Evolutionary conservation across 2,888 invertebrate species (phyloP).

Genomic region (Sinodicranocentrus sp.): DNA sequence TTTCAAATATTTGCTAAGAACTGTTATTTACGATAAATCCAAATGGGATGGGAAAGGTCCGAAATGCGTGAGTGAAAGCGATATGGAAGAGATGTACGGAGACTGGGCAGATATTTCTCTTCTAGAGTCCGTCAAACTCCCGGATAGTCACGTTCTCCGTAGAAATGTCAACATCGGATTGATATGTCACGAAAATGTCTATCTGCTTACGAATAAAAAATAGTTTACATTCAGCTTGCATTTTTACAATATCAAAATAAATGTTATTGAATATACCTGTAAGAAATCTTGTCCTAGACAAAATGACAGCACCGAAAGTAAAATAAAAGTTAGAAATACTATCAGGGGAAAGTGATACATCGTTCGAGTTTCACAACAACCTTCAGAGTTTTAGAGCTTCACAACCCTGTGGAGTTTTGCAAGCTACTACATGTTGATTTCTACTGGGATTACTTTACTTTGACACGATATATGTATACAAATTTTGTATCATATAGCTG

Average conservation of each 20-base stretch:
- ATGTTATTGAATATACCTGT: neutral
- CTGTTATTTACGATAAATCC: constrained; percentile 57
- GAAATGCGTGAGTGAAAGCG: constrained; percentile 56
- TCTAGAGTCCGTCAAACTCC: constrained; percentile 36
- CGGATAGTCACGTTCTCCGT: constrained; percentile 42
- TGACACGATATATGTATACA: too few species aligned
- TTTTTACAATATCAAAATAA: neutral
- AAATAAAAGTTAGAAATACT: neutral
- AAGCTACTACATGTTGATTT: too few species aligned
- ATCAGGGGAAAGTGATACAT: neutral
- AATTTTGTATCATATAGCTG: too few species aligned
- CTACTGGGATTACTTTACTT: too few species aligned
- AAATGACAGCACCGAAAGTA: neutral
- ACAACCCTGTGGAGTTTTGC: too few species aligned
- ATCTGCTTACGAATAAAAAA: constrained; percentile 34
- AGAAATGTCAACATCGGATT: constrained; percentile 49
- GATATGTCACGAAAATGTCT: constrained; percentile 65
- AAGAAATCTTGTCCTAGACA: constrained; percentile 6
- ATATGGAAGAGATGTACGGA: constrained; percentile 46
- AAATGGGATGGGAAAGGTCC: constrained; percentile 51
- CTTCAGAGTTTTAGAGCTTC: too few species aligned
- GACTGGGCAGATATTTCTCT: constrained; percentile 44
- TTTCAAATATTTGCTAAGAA: constrained; percentile 49
- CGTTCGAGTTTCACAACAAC: too few species aligned
- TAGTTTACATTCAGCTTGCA: neutral